Evolutionary conservation across 2,888 invertebrate genomes (phyloP).

Genomic region (Lithophane socia): DNA sequence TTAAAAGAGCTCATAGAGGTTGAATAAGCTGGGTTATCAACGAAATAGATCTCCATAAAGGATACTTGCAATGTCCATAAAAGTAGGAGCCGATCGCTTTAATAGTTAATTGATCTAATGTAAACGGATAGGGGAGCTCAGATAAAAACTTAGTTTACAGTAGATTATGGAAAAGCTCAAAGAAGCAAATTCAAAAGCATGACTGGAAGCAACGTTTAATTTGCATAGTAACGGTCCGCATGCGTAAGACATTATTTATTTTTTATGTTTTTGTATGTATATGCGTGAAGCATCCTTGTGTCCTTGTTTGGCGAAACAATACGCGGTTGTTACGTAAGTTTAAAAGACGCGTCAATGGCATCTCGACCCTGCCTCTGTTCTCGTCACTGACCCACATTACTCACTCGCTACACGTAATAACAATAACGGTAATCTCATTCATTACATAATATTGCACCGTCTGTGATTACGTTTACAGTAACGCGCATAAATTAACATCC

Average conservation of each 20-base stretch:
- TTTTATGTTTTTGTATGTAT: slow-evolving; percentile 62
- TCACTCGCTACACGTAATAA: slow-evolving; percentile 82
- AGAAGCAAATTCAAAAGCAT: slow-evolving; percentile 32
- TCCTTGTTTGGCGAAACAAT: slow-evolving; percentile 84
- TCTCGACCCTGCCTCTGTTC: slow-evolving; percentile 88
- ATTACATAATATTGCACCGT: slow-evolving; percentile 80
- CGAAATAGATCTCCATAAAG: slow-evolving; percentile 47
- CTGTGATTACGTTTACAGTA: slow-evolving; percentile 74
- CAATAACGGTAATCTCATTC: slow-evolving; percentile 84
- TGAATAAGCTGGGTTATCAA: slow-evolving; percentile 31
- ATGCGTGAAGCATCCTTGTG: slow-evolving; percentile 73
- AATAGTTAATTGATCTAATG: slow-evolving; percentile 49
- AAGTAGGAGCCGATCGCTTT: slow-evolving; percentile 47
- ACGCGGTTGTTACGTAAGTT: slow-evolving; percentile 82
- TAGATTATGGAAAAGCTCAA: slow-evolving; percentile 7
- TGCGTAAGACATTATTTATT: slow-evolving; percentile 64
- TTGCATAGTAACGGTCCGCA: slow-evolving; percentile 56
- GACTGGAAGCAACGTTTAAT: slow-evolving; percentile 42
- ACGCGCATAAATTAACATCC: slow-evolving; percentile 66
- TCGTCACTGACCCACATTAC: slow-evolving; percentile 89
- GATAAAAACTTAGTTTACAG: slow-evolving; percentile 28
- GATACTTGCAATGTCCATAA: slow-evolving; percentile 50
- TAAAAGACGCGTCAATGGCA: slow-evolving; percentile 86
- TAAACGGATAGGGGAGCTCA: slow-evolving; percentile 20
- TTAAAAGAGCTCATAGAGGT: slow-evolving; percentile 15